Base-by-base conservation (phyloP, 2,113 vertebrate species). In the Larimichthys polyactis region DNA sequence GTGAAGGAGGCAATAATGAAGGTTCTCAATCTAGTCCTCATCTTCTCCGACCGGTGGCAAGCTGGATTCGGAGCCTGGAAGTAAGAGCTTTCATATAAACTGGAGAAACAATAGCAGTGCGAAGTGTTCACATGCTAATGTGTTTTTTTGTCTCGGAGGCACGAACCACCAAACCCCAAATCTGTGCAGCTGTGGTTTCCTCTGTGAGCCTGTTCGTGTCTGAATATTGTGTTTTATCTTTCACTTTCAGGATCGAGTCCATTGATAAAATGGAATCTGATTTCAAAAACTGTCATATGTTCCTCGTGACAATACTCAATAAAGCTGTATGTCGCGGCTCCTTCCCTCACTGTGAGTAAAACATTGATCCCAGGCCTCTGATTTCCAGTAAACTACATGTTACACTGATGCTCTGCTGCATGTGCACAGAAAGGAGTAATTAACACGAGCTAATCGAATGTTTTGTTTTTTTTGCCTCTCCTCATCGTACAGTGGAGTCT, bases 1-100 rank as follows among this genome's bases (percentile, higher is more conserved):
- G 97, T 99, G 85, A 99, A 99, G 69, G 98, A 99, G 92, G 98
- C 98, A 40, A 99, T 99, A 90, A 97, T 99, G 97, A 99, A 99
- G 91, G 98, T 99, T 52, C 93, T 99, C 57, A 99, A 99, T 91
- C 91, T 99, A 49, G 98, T 98, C 8, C 95, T 99, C 80, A 98
- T 99, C 95, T 99, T 99, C 94, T 96, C 97, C 12, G 97, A 99
- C n/a, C 96, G 98, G 71, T 99, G 98, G 98, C 97, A 98, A 73
- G 97, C 97, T 2, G 97, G 98, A 51, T 94, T 97, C 73, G 97
- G 97, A 55, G 96, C 97, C 20, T 99, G 97, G 97, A 97, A 95
- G 98, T 99, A 94, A 96, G 97, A 95, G 44, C 16, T 64, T 29
- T 49, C 12, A 43, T 63, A 19, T 65, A 11, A 20, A 40, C 11